These are phyloP conservation scores for Agrochola litura DNA, from an alignment of 2,888 invertebrate genomes.

Conservation along the genomic window DNA sequence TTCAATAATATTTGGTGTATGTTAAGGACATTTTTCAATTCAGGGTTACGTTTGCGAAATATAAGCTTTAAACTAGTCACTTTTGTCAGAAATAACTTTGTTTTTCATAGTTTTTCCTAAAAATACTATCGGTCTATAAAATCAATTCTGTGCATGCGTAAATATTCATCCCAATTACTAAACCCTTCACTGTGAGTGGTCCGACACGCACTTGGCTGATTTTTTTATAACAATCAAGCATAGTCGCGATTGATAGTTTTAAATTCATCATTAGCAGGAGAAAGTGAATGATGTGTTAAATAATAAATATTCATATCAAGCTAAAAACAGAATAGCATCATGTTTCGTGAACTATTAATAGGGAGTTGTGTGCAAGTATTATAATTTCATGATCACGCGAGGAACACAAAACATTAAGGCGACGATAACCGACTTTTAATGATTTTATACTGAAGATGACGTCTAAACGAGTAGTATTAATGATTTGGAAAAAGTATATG, in stretches of 20 bases:
- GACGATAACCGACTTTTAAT: too few species aligned
- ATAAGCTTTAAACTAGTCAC: too few species aligned
- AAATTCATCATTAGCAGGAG: not conserved
- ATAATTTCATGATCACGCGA: constrained; percentile 26
- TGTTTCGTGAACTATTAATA: not conserved
- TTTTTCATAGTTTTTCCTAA: not conserved
- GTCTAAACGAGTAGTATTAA: too few species aligned
- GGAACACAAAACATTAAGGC: not conserved
- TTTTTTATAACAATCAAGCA: not conserved
- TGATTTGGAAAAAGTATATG: too few species aligned
- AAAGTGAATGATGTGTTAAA: not conserved
- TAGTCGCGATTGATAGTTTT: not conserved
- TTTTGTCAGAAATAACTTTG: too few species aligned
- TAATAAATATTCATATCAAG: not conserved
- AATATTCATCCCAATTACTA: not conserved
- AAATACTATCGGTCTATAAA: not conserved
- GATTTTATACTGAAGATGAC: too few species aligned
- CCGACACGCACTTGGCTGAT: not conserved
- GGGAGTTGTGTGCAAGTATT: constrained; percentile 7
- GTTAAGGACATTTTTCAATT: too few species aligned
- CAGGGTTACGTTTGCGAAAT: too few species aligned
- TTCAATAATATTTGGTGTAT: too few species aligned
- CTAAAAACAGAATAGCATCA: not conserved
- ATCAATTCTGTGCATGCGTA: not conserved
- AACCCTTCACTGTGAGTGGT: not conserved